Evolutionary conservation across 2,113 vertebrate species (phyloP).

Genomic region (Siniperca chuatsi): DNA sequence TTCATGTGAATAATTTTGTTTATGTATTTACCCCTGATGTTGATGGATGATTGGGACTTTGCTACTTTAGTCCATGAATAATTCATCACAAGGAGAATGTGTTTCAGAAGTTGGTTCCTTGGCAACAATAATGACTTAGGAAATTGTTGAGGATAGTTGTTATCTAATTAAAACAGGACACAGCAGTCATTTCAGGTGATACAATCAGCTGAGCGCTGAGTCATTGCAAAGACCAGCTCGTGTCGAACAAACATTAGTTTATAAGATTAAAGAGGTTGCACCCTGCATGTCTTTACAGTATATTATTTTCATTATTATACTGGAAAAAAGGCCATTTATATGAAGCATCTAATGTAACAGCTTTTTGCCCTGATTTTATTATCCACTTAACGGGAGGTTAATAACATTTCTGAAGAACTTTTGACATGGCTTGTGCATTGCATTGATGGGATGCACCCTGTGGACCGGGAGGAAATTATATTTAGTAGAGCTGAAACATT

Average conservation of each 20-base stretch:
- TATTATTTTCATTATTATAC: neutral
- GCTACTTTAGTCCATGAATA: conserved; percentile 57
- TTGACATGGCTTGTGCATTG: neutral
- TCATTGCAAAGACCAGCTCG: conserved; percentile 6
- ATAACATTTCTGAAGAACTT: conserved; percentile 14
- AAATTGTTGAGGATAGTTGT: conserved; percentile 36
- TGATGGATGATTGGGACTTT: conserved; percentile 68
- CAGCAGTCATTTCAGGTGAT: conserved; percentile 38
- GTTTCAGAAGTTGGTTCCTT: conserved; percentile 57
- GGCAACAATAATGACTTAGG: conserved; percentile 49
- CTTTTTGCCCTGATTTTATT: neutral
- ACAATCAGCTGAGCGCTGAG: conserved; percentile 16
- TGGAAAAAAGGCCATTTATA: neutral
- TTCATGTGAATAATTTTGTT: conserved; percentile 58
- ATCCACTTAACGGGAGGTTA: neutral
- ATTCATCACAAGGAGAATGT: conserved; percentile 51
- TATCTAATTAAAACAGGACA: conserved; percentile 56
- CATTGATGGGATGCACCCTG: neutral
- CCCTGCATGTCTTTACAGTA: conserved; percentile 7
- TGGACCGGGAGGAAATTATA: neutral
- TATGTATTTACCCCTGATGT: conserved; percentile 65
- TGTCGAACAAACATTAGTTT: conserved; percentile 16
- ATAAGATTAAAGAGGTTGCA: conserved; percentile 12
- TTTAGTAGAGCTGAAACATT: neutral
- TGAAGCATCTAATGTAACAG: neutral